Percentiles rank a stretch among this genome's conserved stretches.
phyloP scores from a whole-genome alignment of 1,140 invertebrate species.

The fruit fly (Drosophila melanogaster) region DNA sequence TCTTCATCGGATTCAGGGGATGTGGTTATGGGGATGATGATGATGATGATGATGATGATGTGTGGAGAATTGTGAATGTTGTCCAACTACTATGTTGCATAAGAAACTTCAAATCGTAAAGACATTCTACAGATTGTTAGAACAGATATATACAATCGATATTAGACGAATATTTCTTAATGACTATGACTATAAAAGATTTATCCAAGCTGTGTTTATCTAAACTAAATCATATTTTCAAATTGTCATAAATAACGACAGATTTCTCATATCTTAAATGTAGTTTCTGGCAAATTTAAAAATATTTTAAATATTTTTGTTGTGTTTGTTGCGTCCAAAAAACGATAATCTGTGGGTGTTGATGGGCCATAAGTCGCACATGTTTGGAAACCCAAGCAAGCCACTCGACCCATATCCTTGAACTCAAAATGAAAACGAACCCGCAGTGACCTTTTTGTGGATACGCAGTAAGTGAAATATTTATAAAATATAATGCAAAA shows the following conservation, averaged over 20 bases:
- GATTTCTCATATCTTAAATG: too few species aligned
- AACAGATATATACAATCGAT: too few species aligned
- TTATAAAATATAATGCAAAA: slow-evolving; percentile 45
- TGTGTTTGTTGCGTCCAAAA: neutral
- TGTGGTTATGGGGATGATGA: neutral
- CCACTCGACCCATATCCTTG: slow-evolving; percentile 39
- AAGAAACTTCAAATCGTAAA: too few species aligned
- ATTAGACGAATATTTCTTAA: neutral
- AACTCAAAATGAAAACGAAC: slow-evolving; percentile 35
- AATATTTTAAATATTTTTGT: neutral
- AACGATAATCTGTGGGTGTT: neutral
- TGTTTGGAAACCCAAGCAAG: neutral
- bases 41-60: too few species aligned
- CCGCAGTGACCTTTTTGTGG: slow-evolving; percentile 34
- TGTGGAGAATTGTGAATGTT: slow-evolving; percentile 1
- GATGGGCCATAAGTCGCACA: slow-evolving; percentile 6
- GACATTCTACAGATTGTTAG: too few species aligned
- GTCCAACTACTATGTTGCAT: neutral
- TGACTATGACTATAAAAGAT: too few species aligned
- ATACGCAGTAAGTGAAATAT: slow-evolving; percentile 41
- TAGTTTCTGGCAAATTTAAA: neutral
- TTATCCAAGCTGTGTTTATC: too few species aligned
- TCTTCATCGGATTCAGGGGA: neutral
- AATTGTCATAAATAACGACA: too few species aligned
- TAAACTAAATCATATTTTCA: too few species aligned